Conservation (phyloP, 2,888 invertebrate genomes). For the Hesperia comma region DNA sequence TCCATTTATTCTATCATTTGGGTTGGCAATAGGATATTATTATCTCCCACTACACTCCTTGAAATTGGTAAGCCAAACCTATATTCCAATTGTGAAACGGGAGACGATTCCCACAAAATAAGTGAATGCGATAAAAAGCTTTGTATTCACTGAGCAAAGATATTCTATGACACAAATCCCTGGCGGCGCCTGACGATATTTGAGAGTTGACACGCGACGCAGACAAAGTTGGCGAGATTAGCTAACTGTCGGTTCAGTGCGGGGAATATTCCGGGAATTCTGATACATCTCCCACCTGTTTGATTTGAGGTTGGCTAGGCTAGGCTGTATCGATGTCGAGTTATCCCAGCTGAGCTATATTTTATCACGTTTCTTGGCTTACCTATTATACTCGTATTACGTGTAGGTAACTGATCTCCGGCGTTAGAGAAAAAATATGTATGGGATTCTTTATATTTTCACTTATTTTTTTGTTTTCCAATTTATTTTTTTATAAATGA, state of each 20-base stretch:
- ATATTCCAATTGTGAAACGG: background rate
- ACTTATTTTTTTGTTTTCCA: no score
- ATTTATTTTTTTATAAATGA: no score
- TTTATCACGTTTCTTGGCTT: no score
- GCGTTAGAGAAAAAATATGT: no score
- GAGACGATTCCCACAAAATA: background rate
- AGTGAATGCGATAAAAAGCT: slow-evolving; percentile 5
- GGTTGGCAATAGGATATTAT: no score
- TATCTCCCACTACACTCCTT: background rate
- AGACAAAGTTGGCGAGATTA: slow-evolving; percentile 10
- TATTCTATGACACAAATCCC: slow-evolving; percentile 7
- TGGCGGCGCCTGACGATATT: background rate
- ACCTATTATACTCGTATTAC: no score
- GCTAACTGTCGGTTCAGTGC: background rate
- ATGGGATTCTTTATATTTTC: no score
- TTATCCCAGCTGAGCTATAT: no score
- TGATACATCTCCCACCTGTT: background rate
- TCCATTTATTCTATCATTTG: no score
- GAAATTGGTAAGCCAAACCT: background rate
- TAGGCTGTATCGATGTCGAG: no score
- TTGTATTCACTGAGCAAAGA: background rate
- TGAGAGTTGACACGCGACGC: background rate
- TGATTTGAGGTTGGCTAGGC: background rate
- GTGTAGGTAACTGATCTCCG: no score
- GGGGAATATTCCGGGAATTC: background rate